Evolutionary conservation across 1,140 invertebrate genomes (phyloP).

Genomic region (Zaprionus ghesquierei): DNA sequence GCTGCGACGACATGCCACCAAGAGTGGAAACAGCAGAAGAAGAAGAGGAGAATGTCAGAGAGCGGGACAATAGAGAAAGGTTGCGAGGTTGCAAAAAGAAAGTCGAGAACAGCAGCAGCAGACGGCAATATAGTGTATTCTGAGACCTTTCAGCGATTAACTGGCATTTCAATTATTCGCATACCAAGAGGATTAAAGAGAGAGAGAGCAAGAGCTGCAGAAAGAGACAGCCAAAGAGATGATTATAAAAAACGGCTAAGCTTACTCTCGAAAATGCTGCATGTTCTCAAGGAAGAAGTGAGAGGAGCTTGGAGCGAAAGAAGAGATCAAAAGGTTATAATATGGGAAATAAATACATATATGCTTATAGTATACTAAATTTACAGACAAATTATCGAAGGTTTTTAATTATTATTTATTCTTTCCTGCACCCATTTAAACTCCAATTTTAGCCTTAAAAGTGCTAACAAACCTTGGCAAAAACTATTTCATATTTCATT

Average conservation of each 20-base stretch:
- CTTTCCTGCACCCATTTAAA: too few species aligned
- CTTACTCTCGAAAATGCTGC: not conserved
- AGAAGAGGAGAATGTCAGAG: conserved; percentile 6
- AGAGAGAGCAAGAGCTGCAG: not conserved
- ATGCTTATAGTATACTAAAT: too few species aligned
- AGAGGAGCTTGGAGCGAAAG: too few species aligned
- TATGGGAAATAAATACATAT: too few species aligned
- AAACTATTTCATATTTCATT: too few species aligned
- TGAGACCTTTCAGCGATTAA: conserved; percentile 71
- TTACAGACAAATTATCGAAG: too few species aligned
- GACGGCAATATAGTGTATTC: conserved; percentile 7
- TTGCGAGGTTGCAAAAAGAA: not conserved
- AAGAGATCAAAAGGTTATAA: too few species aligned
- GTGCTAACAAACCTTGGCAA: too few species aligned
- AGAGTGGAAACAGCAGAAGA: too few species aligned
- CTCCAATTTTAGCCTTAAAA: too few species aligned
- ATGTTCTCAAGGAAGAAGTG: not conserved
- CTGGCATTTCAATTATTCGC: conserved; percentile 47
- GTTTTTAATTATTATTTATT: too few species aligned
- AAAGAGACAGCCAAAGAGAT: not conserved
- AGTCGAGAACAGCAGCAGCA: not conserved
- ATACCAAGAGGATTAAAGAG: conserved; percentile 16
- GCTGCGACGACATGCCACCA: conserved; percentile 52
- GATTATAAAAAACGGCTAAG: not conserved
- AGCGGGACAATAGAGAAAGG: conserved; percentile 49